phyloP scores from a whole-genome alignment of 2,888 invertebrate species.

The Trissoscelio sp. region DNA sequence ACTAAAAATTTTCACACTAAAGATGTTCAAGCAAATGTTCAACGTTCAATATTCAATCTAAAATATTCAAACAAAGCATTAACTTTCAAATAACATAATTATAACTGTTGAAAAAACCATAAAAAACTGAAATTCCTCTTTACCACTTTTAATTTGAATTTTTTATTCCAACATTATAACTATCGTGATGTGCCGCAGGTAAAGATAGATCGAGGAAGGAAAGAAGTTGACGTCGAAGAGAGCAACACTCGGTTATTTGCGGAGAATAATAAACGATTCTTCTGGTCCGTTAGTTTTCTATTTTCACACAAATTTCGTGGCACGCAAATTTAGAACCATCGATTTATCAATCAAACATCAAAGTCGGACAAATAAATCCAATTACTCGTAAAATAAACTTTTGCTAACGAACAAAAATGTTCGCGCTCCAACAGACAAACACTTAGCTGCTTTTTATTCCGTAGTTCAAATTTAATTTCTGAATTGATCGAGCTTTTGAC shows the following conservation, averaged over 20 bases:
- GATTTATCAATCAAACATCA: slow-evolving; percentile 44
- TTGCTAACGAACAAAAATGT: background rate
- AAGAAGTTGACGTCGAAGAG: background rate
- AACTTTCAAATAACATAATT: no score
- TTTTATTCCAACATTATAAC: no score
- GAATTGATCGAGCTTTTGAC: no score
- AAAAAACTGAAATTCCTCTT: no score
- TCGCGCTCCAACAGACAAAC: background rate
- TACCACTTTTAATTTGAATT: no score
- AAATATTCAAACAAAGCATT: no score
- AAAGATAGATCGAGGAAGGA: slow-evolving; percentile 7
- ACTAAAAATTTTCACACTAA: no score
- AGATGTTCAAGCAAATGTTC: no score
- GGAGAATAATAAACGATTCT: slow-evolving; percentile 68
- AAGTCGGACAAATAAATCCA: slow-evolving; percentile 33
- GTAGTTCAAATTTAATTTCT: background rate
- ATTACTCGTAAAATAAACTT: slow-evolving; percentile 16
- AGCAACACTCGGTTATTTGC: slow-evolving; percentile 14
- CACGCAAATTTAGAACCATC: slow-evolving; percentile 36
- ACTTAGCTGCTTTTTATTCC: background rate
- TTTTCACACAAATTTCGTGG: slow-evolving; percentile 41
- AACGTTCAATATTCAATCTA: no score
- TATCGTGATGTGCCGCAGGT: slow-evolving; percentile 18
- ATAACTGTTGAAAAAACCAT: no score
- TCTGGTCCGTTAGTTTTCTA: slow-evolving; percentile 53